Evolutionary conservation across 2,113 vertebrate species (phyloP).

Genomic region (Campylomormyrus numenius): DNA sequence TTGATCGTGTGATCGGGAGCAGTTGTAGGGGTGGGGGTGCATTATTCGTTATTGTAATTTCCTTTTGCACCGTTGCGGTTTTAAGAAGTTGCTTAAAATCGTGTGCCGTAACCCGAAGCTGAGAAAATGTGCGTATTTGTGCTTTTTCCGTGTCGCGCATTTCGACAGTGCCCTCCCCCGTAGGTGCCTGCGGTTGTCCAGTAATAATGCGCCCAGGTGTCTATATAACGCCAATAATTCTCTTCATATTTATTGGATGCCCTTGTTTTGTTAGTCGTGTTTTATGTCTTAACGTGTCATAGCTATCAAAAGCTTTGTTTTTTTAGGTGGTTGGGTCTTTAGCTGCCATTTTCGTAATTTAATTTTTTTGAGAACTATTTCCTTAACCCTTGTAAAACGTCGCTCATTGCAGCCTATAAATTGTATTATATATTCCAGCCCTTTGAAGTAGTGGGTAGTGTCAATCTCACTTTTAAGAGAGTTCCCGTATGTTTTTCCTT

Average conservation of each 20-base stretch:
- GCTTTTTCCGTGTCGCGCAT: not conserved
- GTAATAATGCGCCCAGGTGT: slow-evolving; percentile 2
- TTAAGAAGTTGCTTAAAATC: not conserved
- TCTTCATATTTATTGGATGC: not conserved
- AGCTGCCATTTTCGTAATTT: not conserved
- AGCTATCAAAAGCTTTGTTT: not conserved
- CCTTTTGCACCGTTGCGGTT: not conserved
- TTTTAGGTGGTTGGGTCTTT: not conserved
- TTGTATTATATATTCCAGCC: not conserved
- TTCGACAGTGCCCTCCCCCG: not conserved
- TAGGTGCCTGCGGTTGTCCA: not conserved
- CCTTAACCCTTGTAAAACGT: not conserved
- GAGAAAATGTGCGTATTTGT: not conserved
- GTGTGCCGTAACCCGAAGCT: not conserved
- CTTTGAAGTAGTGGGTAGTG: not conserved
- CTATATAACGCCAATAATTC: not conserved
- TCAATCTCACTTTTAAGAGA: not conserved
- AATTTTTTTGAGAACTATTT: not conserved
- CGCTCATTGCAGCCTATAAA: not conserved
- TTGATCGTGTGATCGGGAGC: not conserved
- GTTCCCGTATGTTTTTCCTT: not conserved
- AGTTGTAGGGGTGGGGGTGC: not conserved
- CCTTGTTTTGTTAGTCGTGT: not conserved
- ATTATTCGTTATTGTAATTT: not conserved
- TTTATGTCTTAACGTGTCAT: not conserved